Conservation (phyloP, 2,113 vertebrate genomes). For the Cheirogaleus medius region DNA sequence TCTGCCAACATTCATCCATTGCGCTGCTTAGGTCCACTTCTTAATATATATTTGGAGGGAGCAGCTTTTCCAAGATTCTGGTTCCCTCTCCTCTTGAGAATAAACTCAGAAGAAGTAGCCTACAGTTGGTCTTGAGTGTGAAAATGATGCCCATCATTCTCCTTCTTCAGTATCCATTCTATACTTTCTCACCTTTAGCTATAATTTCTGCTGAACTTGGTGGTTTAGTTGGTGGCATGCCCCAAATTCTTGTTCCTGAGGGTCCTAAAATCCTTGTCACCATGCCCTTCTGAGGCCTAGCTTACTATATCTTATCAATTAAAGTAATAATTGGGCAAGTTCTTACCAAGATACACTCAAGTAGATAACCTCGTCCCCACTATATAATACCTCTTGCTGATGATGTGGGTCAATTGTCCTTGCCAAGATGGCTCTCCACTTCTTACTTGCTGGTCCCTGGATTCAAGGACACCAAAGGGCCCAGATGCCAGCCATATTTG, state of each 20-base stretch:
- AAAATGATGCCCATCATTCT: background rate
- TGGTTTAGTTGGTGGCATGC: background rate
- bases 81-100: background rate
- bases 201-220: background rate
- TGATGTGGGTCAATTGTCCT: background rate
- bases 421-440: background rate
- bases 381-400: background rate
- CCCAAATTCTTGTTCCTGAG: background rate
- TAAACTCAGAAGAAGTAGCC: background rate
- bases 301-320: background rate
- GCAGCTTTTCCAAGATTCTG: background rate
- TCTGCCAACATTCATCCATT: background rate
- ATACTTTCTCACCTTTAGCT: background rate
- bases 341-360: background rate
- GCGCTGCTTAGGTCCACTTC: background rate
- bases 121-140: background rate
- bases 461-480: background rate
- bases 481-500: background rate
- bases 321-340: background rate
- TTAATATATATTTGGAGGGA: background rate
- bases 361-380: background rate
- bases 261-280: background rate
- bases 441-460: background rate
- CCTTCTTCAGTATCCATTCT: background rate
- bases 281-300: background rate